Conservation (phyloP, 2,113 vertebrate genomes). For the Opisthocomus hoazin region DNA sequence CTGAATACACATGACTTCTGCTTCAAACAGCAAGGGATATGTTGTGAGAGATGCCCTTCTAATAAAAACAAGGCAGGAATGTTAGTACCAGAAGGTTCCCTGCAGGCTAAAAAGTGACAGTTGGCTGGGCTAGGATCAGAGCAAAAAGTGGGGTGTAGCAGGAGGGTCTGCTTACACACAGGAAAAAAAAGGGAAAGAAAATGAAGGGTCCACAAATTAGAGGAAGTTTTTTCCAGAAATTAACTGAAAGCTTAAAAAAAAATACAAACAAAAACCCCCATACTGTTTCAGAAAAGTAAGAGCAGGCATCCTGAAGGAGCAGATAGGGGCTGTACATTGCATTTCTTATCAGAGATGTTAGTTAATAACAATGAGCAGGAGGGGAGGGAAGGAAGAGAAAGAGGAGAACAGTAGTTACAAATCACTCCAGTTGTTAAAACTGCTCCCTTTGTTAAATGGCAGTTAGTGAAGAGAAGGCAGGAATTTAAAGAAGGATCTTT, state of each 20-base stretch:
- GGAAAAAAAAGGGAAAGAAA: neutral
- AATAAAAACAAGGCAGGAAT: conserved; percentile 60
- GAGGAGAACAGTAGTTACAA: conserved; percentile 1
- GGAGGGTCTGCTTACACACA: neutral
- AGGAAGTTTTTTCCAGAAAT: neutral
- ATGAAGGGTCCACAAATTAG: neutral
- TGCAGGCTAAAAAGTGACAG: conserved; percentile 61
- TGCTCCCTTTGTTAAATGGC: neutral
- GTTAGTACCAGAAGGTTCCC: conserved; percentile 65
- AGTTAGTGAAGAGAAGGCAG: neutral
- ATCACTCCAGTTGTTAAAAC: conserved; percentile 8
- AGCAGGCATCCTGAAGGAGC: neutral
- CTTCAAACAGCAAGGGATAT: conserved; percentile 50
- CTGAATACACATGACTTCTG: conserved; percentile 52
- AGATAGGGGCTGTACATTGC: neutral
- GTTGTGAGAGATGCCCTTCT: conserved; percentile 62
- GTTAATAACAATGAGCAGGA: neutral
- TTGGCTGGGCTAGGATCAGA: conserved; percentile 41
- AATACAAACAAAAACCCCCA: no score
- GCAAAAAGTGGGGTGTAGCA: conserved; percentile 16
- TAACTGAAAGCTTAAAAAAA: neutral
- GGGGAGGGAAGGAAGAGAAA: neutral
- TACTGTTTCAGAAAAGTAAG: neutral
- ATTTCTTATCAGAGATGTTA: neutral
- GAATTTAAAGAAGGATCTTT: conserved; percentile 14